Evolutionary conservation across 2,113 vertebrate species (phyloP).

Genomic region (Phaethornis superciliosus): DNA sequence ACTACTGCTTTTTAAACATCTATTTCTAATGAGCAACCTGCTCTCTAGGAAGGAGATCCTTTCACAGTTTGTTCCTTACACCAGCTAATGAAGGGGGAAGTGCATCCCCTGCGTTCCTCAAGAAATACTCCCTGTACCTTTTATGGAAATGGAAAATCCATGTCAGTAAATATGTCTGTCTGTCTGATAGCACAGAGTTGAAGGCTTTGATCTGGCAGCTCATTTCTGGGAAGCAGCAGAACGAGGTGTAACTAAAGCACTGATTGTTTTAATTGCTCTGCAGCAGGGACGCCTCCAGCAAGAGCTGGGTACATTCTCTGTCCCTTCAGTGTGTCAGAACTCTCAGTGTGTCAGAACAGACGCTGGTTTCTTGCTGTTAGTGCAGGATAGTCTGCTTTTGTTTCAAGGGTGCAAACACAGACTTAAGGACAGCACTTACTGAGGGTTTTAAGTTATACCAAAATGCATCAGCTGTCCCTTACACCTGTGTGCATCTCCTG

Average conservation of each 20-base stretch:
- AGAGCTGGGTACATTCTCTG: not conserved
- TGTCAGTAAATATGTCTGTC: not conserved
- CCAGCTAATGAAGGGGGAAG: not conserved
- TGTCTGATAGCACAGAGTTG: not conserved
- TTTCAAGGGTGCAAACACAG: not conserved
- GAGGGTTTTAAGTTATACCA: accelerated
- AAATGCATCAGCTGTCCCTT: accelerated
- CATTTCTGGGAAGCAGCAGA: not conserved
- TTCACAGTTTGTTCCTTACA: not conserved
- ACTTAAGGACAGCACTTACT: accelerated
- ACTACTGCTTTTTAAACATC: not conserved
- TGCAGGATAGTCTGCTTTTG: not conserved
- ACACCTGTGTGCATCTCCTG: not conserved
- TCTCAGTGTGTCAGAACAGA: not conserved
- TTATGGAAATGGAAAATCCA: too few species aligned
- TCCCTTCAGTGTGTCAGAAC: not conserved
- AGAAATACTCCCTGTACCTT: not conserved
- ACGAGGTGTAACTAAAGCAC: not conserved
- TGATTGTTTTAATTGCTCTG: not conserved
- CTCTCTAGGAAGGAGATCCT: not conserved
- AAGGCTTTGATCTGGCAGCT: not conserved
- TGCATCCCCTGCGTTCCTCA: accelerated
- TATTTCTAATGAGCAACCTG: not conserved
- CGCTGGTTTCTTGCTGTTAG: not conserved
- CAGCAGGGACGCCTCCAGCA: not conserved